Evolutionary conservation across 2,113 vertebrate genomes (phyloP).

Genomic region (Caracal caracal): DNA sequence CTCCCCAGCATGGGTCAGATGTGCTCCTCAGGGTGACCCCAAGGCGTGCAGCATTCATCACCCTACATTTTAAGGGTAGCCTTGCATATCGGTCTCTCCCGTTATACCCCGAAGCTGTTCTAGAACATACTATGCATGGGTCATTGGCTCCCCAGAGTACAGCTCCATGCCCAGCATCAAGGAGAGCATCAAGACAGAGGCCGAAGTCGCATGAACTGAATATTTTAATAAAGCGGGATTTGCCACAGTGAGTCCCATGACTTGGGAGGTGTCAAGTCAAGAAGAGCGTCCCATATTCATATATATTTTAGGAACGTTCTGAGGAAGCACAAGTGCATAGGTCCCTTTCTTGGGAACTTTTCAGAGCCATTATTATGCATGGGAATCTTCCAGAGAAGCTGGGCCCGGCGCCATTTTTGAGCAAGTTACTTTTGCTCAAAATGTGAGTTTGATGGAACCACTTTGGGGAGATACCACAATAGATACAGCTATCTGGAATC

Average conservation of each 20-base stretch:
- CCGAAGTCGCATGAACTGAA: not conserved
- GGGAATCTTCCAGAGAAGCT: not conserved
- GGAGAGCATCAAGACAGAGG: too few relatives aligned
- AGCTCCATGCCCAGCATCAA: not conserved
- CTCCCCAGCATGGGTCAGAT: not conserved
- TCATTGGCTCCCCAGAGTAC: not conserved
- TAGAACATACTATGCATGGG: not conserved
- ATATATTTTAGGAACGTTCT: not conserved
- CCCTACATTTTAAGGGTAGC: not conserved
- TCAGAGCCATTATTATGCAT: accelerated
- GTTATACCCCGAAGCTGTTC: accelerated
- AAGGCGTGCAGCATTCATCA: too few relatives aligned
- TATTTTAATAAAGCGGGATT: not conserved
- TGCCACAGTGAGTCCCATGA: not conserved
- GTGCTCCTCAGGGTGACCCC: not conserved
- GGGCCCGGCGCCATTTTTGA: accelerated
- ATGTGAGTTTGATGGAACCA: too few relatives aligned
- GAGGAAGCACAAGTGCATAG: not conserved
- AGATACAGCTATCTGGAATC: not conserved
- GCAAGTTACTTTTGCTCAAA: not conserved
- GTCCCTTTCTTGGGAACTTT: not conserved
- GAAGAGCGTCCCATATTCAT: not conserved
- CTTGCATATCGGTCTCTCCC: not conserved
- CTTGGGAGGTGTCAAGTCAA: not conserved
- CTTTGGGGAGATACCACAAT: not conserved